A percentile compares a stretch with the other conserved stretches of the same genome.
Conservation (phyloP, 2,888 invertebrate genomes). For the Idaea straminata region DNA sequence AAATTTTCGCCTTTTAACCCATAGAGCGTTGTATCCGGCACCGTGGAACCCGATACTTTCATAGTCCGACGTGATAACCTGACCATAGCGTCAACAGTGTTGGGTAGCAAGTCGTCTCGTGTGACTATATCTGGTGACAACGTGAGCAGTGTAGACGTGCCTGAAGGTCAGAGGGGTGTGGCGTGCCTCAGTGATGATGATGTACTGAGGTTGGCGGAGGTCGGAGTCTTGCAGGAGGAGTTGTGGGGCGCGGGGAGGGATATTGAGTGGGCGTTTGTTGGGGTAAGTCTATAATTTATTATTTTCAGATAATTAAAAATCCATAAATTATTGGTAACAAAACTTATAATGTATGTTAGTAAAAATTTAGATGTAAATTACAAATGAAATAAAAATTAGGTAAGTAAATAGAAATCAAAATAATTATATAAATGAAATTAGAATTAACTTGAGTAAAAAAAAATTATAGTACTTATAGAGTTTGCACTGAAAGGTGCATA, state of each 20-base stretch:
- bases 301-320: no score
- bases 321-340: no score
- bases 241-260: slow-evolving; percentile 86
- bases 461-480: no score
- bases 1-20: slow-evolving; percentile 21
- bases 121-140: slow-evolving; percentile 66
- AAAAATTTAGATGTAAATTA: no score
- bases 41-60: slow-evolving; percentile 88
- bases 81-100: slow-evolving; percentile 57
- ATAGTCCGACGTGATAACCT: slow-evolving; percentile 77
- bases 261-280: slow-evolving; percentile 88
- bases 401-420: no score
- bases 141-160: slow-evolving; percentile 56
- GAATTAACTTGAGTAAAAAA: no score
- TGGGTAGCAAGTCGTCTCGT: slow-evolving; percentile 79
- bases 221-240: slow-evolving; percentile 80
- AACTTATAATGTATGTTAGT: no score
- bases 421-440: no score
- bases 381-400: no score
- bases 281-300: slow-evolving; percentile 63
- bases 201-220: slow-evolving; percentile 75
- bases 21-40: slow-evolving; percentile 89
- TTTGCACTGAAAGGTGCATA: no score
- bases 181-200: slow-evolving; percentile 80
- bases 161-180: slow-evolving; percentile 54